Base-by-base conservation (phyloP, 2,888 invertebrate species). In the Meandrusa payeni region DNA sequence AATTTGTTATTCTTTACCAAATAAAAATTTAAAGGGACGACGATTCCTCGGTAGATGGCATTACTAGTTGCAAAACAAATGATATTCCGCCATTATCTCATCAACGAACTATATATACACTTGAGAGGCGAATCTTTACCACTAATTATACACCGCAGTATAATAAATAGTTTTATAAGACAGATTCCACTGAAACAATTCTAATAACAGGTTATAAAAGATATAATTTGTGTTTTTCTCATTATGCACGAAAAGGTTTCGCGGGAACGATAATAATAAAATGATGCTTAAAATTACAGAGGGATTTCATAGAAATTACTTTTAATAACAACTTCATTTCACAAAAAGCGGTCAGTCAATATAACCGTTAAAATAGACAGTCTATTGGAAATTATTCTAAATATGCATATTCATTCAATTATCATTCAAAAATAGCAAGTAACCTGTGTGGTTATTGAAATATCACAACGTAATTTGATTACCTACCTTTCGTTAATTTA, bases 11-110 rank as follows among this genome's bases (percentile, higher is more conserved):
- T n/a, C n/a, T n/a, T n/a, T n/a, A n/a, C n/a, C n/a, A 12, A 28
- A n/a, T 3, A 28, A 28, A 28, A 15, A 3, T 15, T 15, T 15
- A 15, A 15, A 15, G 4, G 4, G 15, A 15, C 4, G n/a, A 12
- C 1, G 2, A 24, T 24, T 28, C n/a, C 9, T 44, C 69, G 51
- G 48, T 67, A 83, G 81, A 82, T 82, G 80, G 80, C 81, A 77
- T 61, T 50, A 67, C 61, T 48, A 41, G 76, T 67, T 46, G 38
- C 67, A 68, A 73, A 79, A 78, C 71, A 78, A 69, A 47, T 34
- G 45, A 33, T 32, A 48, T 46, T 63, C 62, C 52, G 46, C 47
- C 48, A 42, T 57, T 52, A 55, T 52, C 33, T 47, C 39, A 34
- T 27, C 46, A 43, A 40, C 28, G 36, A 37, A 44, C 33, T 43